Evolutionary conservation across 1,140 invertebrate species (phyloP), one percentile per base, ranked within the genome.

Genomic region (Aphelenchoides avenae): DNA sequence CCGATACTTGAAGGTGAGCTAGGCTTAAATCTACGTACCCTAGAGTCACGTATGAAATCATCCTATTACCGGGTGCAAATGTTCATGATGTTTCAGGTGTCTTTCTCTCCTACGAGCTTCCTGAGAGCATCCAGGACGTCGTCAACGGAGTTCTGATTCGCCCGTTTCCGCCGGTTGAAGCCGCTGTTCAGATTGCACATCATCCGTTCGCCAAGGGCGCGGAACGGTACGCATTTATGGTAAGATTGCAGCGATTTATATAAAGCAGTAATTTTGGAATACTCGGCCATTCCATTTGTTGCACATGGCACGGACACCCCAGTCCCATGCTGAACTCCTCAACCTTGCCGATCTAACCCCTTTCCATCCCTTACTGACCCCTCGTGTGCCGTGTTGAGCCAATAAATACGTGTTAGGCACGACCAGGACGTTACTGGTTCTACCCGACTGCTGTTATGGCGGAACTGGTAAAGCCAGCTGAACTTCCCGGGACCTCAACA

Each of bases 161-260:
- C 13, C 34, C 11, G 11, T 15, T 9, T 11, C 42, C 13, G 13
- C 34, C 42, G 42, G 15, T n/a, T n/a, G 42, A 11, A 9, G 42
- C 42, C 15, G 13, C 13, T 39, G 39, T 44, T 39, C 42, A 44
- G 39, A 44, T 44, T 13, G 13, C 42, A 39, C 13, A 13, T 13
- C 13, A 44, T 13, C 42, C 42, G 13, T 44, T 44, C 39, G 42
- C 42, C 39, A 39, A 13, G 11, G 15, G 42, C 13, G 39, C 9
- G 15, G 42, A 44, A 13, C 42, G 42, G 15, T 13, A n/a, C 11
- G 42, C 42, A 9, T 44, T n/a, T 34, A 57, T 57, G 27, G 55
- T 44, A 44, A 9, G 42, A 13, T 11, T 34, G 42, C 13, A 39
- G 39, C 15, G 13, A 13, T 39, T 39, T n/a, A 15, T 9, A 13